Evolutionary conservation across 2,113 vertebrate species (phyloP), one percentile per base, ranked within the genome.

Genomic region (Blennius ocellaris): DNA sequence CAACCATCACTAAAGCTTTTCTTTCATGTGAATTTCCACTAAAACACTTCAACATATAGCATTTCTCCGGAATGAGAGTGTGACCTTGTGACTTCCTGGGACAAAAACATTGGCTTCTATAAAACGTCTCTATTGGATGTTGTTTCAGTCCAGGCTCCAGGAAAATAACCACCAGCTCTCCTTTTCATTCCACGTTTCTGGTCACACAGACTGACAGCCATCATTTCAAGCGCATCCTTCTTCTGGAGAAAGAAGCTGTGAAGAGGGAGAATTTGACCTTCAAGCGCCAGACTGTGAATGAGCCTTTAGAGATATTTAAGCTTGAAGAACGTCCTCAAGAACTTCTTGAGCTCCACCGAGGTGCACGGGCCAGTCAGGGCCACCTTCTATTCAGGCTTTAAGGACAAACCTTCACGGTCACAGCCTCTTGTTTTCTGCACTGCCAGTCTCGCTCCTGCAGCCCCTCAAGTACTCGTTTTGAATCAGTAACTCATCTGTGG

Each of bases 211-310:
- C 38, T 11, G 73, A 80, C 83, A 85, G 73, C 50, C 85, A 44
- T 79, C 87, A 76, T 91, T 90, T 81, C 80, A 81, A 80, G 58
- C 72, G 64, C 71, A 78, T 71, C 81, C n/a, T n/a, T n/a, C n/a
- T n/a, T n/a, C n/a, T n/a, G 21, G 21, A 30, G 21, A 30, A 56
- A 73, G 74, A 70, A 81, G 65, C 69, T 66, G 68, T 75, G 45
- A 62, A 83, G 61, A 57, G 44, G 61, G 65, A 61, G 59, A 39
- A 68, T 71, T 86, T 78, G 84, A 70, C 57, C 61, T 89, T 82
- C 84, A 81, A 89, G 84, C 84, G 73, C 47, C 41, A 39, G 69
- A 70, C 66, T 80, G 72, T 91, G 88, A 92, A 92, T 81, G 80
- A 88, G 78, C 68, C 84, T 82, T 85, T 87, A 70, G 80, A 67